These are phyloP conservation scores for Chymomyza costata DNA, from an alignment of 1,140 invertebrate genomes.

Conservation along the genomic window DNA sequence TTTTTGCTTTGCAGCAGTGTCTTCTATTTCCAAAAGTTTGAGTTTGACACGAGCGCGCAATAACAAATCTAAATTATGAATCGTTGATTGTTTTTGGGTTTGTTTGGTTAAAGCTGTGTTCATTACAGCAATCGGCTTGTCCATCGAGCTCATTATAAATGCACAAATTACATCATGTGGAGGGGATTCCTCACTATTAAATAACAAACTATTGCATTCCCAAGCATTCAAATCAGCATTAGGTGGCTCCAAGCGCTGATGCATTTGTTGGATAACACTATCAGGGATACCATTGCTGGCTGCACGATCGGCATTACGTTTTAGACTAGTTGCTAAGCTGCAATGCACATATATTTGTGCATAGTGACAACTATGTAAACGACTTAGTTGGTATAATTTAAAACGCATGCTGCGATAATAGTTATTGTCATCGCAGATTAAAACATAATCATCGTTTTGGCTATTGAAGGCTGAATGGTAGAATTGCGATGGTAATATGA, in stretches of 20 bases:
- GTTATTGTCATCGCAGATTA: conserved; percentile 65
- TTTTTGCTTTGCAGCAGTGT: neutral
- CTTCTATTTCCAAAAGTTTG: conserved; percentile 2
- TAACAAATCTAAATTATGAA: conserved; percentile 34
- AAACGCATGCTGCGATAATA: conserved; percentile 67
- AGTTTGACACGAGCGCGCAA: conserved; percentile 28
- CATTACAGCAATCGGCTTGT: neutral
- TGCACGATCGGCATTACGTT: conserved; percentile 27
- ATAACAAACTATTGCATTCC: conserved; percentile 33
- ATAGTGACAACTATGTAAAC: conserved; percentile 23
- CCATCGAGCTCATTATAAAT: conserved; percentile 15
- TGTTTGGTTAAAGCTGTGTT: neutral
- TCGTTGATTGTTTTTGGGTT: conserved; percentile 18
- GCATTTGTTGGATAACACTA: conserved; percentile 39
- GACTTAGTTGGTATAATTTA: conserved; percentile 47
- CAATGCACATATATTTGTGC: conserved; percentile 41
- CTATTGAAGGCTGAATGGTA: neutral
- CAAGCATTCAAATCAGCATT: conserved; percentile 19
- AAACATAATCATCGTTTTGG: conserved; percentile 14
- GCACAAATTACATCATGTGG: neutral
- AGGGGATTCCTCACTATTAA: neutral
- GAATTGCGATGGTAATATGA: conserved; percentile 16
- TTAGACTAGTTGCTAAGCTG: conserved; percentile 17
- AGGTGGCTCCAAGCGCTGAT: conserved; percentile 36
- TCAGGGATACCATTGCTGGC: conserved; percentile 14